phyloP scores from a whole-genome alignment of 2,113 vertebrate genomes.

The Illadopsis cleaveri region DNA sequence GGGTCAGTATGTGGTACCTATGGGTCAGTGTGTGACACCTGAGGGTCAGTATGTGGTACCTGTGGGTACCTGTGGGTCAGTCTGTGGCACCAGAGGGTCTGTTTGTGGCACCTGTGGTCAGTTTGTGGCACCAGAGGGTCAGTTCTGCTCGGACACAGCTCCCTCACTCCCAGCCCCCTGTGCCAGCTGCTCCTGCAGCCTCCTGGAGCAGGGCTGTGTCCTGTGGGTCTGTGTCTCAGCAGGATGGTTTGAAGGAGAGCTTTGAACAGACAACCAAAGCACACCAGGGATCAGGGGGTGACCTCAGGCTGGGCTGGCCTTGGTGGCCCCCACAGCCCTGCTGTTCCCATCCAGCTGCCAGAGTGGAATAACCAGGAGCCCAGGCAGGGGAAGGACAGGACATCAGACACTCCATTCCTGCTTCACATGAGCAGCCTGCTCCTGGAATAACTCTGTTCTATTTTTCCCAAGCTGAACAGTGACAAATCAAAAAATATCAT shows the following conservation, averaged over 20 bases:
- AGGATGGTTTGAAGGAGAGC: not conserved
- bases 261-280: not conserved
- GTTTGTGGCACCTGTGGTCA: not conserved
- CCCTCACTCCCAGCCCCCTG: fast-evolving
- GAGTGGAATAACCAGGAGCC: not conserved
- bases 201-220: not conserved
- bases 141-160: fast-evolving
- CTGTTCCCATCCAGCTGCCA: not conserved
- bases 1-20: not conserved
- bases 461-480: not conserved
- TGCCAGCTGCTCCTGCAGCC: not conserved
- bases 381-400: not conserved
- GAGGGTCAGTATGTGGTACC: fast-evolving
- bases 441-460: not conserved
- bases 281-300: not conserved
- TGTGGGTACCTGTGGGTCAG: too few relatives aligned
- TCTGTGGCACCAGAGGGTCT: too few relatives aligned
- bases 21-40: not conserved
- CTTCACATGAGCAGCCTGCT: not conserved
- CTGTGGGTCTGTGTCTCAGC: not conserved
- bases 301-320: not conserved
- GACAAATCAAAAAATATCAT: fast-evolving
- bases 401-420: not conserved
- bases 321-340: not conserved
- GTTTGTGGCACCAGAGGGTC: not conserved